phyloP scores from a whole-genome alignment of 64 coral and sea anemone species.

The Dendronephthya gigantea region DNA sequence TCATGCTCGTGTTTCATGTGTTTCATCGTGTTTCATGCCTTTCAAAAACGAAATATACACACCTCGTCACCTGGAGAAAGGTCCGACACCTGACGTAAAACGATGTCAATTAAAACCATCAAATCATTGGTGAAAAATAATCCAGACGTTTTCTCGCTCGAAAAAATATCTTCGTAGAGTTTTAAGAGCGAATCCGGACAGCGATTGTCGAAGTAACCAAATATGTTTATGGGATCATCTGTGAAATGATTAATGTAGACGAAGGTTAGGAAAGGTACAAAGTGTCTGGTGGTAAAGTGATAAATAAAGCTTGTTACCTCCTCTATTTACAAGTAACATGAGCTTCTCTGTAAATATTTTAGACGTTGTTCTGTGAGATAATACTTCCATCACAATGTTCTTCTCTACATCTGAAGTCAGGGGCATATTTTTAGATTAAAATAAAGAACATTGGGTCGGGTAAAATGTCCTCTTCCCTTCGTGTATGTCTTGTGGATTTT shows the following conservation, averaged over 20 bases:
- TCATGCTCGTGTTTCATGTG: no score
- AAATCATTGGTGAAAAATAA: conserved; percentile 83
- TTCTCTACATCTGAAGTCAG: conserved; percentile 37
- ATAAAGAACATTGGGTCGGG: no score
- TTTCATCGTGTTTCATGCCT: no score
- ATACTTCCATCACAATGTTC: conserved; percentile 72
- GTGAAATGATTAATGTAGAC: conserved; percentile 13
- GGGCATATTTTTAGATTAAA: background rate
- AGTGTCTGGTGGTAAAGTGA: no score
- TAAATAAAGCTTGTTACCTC: conserved; percentile 43
- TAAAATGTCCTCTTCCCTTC: no score
- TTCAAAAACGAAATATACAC: background rate
- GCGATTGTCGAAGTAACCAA: conserved; percentile 49
- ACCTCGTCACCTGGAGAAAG: conserved; percentile 65
- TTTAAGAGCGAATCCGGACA: conserved; percentile 81
- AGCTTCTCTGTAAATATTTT: conserved; percentile 69
- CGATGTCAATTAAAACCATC: conserved; percentile 78
- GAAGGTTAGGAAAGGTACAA: no score
- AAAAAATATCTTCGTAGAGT: conserved; percentile 78
- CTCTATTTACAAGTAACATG: conserved; percentile 77
- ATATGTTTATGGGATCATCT: conserved; percentile 77
- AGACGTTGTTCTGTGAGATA: conserved; percentile 32
- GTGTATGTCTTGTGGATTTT: no score
- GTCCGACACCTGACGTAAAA: conserved; percentile 61
- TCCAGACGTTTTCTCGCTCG: conserved; percentile 56